Percentiles rank a stretch among this genome's conserved stretches.
Evolutionary conservation across 2,888 invertebrate species (phyloP).

Genomic region (Pammene aurita): DNA sequence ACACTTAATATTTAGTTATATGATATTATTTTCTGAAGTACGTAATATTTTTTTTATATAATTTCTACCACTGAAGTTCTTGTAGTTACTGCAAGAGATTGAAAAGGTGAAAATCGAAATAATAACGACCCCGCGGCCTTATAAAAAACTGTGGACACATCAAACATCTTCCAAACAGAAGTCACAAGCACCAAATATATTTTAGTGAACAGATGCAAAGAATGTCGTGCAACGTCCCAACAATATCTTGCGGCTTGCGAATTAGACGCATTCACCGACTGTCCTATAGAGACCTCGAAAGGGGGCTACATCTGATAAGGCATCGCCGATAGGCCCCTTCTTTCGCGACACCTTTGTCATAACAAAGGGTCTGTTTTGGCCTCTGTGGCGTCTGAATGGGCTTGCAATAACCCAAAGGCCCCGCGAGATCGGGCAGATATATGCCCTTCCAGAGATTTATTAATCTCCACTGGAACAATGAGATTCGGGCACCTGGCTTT

Average conservation of each 20-base stretch:
- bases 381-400: conserved; percentile 82
- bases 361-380: conserved; percentile 81
- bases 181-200: background rate
- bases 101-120: too few species aligned
- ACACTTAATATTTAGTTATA: too few species aligned
- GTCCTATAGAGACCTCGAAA: conserved; percentile 82
- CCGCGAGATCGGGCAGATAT: conserved; percentile 82
- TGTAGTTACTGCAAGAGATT: too few species aligned
- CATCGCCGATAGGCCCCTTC: conserved; percentile 81
- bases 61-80: too few species aligned
- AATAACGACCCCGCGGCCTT: too few species aligned
- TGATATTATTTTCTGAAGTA: too few species aligned
- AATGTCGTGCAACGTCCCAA: conserved; percentile 46
- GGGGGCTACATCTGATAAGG: conserved; percentile 83
- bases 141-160: too few species aligned
- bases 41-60: too few species aligned
- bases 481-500: conserved; percentile 80
- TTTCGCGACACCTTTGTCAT: conserved; percentile 83
- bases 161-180: background rate
- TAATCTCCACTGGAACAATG: conserved; percentile 82
- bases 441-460: conserved; percentile 80
- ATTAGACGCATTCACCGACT: conserved; percentile 81
- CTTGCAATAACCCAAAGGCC: conserved; percentile 81
- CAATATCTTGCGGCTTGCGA: conserved; percentile 77
- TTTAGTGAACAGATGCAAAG: conserved; percentile 11